Base-by-base conservation (phyloP, 2,797 vertebrate genomes). In the Sarcophilus harrisii region DNA sequence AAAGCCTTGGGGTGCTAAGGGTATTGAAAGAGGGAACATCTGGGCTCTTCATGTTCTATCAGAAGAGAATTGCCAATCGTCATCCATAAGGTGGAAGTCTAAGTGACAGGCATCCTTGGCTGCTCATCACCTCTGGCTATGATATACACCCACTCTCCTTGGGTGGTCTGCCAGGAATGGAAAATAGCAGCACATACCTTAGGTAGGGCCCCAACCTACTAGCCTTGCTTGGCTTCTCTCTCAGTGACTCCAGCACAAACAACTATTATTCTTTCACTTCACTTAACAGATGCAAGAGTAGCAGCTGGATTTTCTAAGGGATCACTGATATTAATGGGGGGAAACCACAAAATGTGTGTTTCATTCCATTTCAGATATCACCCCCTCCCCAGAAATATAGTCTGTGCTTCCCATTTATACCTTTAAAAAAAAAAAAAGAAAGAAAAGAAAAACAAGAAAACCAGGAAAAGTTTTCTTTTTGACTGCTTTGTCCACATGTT, bases 111-210 rank as follows among this genome's bases (percentile, higher is more conserved):
- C 98, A 98, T 96, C 98, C 99, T 98, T 95, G 93, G 98, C 98
- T 98, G 98, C 98, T 99, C 98, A 98, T 99, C 99, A 99, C 99
- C 98, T 99, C 98, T 98, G 97, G 98, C 99, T 99, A 98, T 96
- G 87, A 97, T 98, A 99, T 99, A 98, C 98, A 98, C 98, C 95
- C 97, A 59, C 96, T 95, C 99, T 99, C 98, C 98, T 98, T 99
- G 99, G 99, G 99, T 99, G 99, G 99, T 99, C 99, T 99, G 98
- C 98, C 99, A 99, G 98, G 98, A 98, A 98, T 96, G 98, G 99
- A 98, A 98, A 98, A 99, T 98, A 98, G 98, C 99, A 98, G 98
- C 98, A 91, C 97, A 97, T 99, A 98, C 98, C 99, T 99, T 99
- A 98, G 97, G 98, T 93, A 98, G 98, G 98, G 99, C 99, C 99